A percentile compares a stretch with the other conserved stretches of the same genome.
Conservation (phyloP, 2,888 invertebrate species). For the Trichogramma dendrolimi region DNA sequence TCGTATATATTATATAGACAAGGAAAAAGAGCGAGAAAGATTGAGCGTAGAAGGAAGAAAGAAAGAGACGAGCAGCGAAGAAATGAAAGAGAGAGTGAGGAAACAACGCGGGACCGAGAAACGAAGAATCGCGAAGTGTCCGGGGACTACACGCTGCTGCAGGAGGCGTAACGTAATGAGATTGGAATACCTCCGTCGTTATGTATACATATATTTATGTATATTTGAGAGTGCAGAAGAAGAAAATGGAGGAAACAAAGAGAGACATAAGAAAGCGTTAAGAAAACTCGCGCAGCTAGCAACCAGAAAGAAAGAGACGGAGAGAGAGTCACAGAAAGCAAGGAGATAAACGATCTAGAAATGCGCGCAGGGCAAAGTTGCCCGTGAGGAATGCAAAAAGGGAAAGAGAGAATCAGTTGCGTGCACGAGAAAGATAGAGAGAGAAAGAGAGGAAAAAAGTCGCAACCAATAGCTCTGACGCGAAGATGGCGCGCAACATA, state of each 20-base stretch:
- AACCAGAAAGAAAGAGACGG: constrained; percentile 17
- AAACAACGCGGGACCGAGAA: constrained; percentile 3
- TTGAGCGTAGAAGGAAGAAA: too few relatives aligned
- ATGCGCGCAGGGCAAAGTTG: constrained; percentile 6
- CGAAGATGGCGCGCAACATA: constrained; percentile 9
- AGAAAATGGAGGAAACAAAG: constrained; percentile 13
- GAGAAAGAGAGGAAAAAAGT: constrained; percentile 27
- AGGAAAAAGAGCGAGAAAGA: too few relatives aligned
- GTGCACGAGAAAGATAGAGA: constrained; percentile 25
- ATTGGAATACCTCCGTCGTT: constrained; percentile 38
- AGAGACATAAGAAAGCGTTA: constrained; percentile 23
- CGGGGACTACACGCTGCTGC: constrained; percentile 7
- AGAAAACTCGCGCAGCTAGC: constrained; percentile 20
- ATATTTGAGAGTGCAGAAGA: constrained; percentile 31
- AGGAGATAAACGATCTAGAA: constrained; percentile 19
- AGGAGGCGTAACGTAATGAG: constrained; percentile 38
- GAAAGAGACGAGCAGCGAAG: too few relatives aligned
- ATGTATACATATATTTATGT: constrained; percentile 31
- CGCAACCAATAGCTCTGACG: constrained; percentile 28
- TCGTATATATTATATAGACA: too few relatives aligned
- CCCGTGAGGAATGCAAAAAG: constrained; percentile 12
- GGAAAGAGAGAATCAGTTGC: constrained; percentile 1
- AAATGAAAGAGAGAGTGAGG: not conserved
- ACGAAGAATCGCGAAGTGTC: constrained; percentile 17
- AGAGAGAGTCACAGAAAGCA: constrained; percentile 29